A percentile compares a stretch with the other conserved stretches of the same genome.
Conservation (phyloP, 2,113 vertebrate genomes). For the Ictidomys tridecemlineatus region DNA sequence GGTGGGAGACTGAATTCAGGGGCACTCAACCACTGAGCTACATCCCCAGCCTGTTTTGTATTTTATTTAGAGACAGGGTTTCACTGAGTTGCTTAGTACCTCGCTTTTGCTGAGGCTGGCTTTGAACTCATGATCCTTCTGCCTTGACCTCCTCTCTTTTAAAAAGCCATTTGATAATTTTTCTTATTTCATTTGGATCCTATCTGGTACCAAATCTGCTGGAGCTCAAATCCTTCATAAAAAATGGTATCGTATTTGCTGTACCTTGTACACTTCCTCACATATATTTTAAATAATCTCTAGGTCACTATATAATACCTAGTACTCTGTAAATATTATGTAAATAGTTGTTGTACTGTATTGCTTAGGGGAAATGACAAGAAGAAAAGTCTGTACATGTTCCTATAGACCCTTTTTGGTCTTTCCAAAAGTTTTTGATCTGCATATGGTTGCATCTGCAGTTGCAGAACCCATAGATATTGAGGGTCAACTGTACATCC, state of each 20-base stretch:
- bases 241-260: background rate
- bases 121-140: no score
- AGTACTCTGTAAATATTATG: background rate
- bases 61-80: no score
- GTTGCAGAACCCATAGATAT: background rate
- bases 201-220: background rate
- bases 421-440: background rate
- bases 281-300: background rate
- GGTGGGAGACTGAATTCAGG: no score
- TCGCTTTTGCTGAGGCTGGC: no score
- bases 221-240: background rate
- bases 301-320: background rate
- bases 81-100: no score
- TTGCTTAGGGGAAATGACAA: background rate
- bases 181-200: constrained; percentile 46
- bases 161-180: constrained; percentile 12
- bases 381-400: background rate
- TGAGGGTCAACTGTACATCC: background rate
- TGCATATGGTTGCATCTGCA: background rate
- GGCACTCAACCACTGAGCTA: no score
- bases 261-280: background rate
- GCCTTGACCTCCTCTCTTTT: background rate
- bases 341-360: background rate
- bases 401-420: background rate
- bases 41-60: no score